Evolutionary conservation across 2,113 vertebrate species (phyloP).

Genomic region (Microcebus jonahi): DNA sequence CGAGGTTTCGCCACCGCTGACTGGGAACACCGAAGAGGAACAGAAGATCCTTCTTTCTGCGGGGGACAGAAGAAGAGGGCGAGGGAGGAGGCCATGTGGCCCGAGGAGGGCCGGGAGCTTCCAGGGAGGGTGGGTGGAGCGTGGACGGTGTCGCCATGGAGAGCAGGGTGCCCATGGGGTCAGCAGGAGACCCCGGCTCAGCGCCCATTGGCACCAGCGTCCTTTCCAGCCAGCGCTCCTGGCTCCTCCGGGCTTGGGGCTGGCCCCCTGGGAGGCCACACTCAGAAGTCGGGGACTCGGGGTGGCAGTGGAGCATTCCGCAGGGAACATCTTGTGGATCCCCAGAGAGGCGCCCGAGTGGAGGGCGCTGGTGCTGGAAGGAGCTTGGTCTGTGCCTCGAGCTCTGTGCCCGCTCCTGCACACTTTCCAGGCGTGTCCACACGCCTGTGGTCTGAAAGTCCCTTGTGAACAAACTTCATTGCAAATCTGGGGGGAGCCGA

Average conservation of each 20-base stretch:
- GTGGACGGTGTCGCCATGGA: rapidly evolving
- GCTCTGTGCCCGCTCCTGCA: background rate
- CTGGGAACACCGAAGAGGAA: background rate
- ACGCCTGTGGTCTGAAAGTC: background rate
- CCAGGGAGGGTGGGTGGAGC: rapidly evolving
- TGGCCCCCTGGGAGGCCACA: background rate
- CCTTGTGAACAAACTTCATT: background rate
- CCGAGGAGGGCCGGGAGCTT: background rate
- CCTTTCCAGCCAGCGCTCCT: too few species aligned
- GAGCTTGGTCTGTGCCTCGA: rapidly evolving
- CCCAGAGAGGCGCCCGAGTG: background rate
- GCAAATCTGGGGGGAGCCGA: background rate
- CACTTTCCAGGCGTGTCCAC: background rate
- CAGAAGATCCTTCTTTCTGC: background rate
- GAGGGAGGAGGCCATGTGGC: background rate
- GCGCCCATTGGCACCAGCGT: background rate
- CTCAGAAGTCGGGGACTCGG: rapidly evolving
- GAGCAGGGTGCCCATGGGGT: rapidly evolving
- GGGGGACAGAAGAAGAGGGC: background rate
- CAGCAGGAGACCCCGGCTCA: background rate
- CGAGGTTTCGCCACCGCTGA: background rate
- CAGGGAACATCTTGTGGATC: background rate
- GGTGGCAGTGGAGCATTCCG: background rate
- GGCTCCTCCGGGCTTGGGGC: background rate
- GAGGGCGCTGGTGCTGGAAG: background rate